Evolutionary conservation across 1,140 invertebrate genomes (phyloP).

Genomic region (Choristoneura fumiferana): DNA sequence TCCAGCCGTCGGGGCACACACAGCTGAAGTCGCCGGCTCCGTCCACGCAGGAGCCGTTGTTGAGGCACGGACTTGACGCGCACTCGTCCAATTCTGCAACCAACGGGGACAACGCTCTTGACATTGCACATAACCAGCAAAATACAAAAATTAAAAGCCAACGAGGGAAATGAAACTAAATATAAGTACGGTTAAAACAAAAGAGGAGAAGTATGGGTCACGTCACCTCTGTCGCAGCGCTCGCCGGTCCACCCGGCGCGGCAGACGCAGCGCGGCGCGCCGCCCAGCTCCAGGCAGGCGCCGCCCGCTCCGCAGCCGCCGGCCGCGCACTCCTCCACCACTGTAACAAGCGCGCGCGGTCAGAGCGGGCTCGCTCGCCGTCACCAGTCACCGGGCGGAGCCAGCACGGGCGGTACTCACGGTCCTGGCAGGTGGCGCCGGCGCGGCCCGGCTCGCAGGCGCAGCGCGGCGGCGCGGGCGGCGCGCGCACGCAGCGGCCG

Average conservation of each 20-base stretch:
- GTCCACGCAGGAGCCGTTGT: slow-evolving; percentile 90
- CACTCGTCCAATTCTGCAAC: slow-evolving; percentile 88
- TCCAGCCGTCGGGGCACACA: slow-evolving; percentile 87
- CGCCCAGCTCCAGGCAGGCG: slow-evolving; percentile 10
- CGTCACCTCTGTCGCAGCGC: slow-evolving; percentile 19
- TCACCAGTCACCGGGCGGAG: too few species aligned
- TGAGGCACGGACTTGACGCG: slow-evolving; percentile 88
- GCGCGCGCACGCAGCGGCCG: slow-evolving; percentile 83
- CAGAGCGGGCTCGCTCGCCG: too few species aligned
- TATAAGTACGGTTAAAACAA: too few species aligned
- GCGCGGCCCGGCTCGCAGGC: slow-evolving; percentile 88
- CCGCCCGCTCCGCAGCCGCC: slow-evolving; percentile 7
- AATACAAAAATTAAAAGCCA: too few species aligned
- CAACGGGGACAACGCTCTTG: not conserved
- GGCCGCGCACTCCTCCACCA: slow-evolving; percentile 81
- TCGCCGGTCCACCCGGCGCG: slow-evolving; percentile 17
- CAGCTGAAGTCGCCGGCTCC: slow-evolving; percentile 88
- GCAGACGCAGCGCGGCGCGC: slow-evolving; percentile 21
- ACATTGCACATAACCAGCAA: too few species aligned
- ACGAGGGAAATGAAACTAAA: too few species aligned
- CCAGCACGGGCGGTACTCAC: too few species aligned
- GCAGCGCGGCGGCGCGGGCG: slow-evolving; percentile 80
- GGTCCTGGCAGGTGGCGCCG: slow-evolving; percentile 82
- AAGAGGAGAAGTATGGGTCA: slow-evolving; percentile 78
- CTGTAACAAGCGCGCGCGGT: slow-evolving; percentile 30